Percentiles rank a stretch among this genome's conserved stretches.
phyloP scores from a whole-genome alignment of 2,888 invertebrate genomes.

The Drosophila kanekoi region DNA sequence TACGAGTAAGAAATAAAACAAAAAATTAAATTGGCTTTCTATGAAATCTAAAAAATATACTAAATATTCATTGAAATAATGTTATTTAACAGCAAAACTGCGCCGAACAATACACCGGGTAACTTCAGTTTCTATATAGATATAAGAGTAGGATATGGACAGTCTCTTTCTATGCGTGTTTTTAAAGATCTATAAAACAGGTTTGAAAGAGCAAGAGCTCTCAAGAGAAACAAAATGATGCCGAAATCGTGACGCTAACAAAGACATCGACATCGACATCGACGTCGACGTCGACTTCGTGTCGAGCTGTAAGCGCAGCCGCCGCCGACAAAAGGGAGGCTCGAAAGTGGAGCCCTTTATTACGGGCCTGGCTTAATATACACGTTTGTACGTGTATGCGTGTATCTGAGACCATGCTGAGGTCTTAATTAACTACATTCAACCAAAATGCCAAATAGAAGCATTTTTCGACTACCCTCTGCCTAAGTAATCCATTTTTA shows the following conservation, averaged over 20 bases:
- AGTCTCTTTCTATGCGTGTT: neutral
- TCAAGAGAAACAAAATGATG: conserved; percentile 30
- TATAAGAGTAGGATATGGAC: neutral
- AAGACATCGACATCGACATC: conserved; percentile 4
- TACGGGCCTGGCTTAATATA: too few species aligned
- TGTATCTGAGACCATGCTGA: conserved; percentile 17
- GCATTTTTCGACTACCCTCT: neutral
- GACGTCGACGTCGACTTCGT: neutral
- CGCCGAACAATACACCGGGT: neutral
- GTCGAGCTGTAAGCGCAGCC: conserved; percentile 11
- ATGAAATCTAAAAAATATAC: too few species aligned
- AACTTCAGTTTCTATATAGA: neutral
- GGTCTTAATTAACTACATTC: conserved; percentile 39
- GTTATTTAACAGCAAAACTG: neutral
- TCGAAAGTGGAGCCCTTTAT: conserved; percentile 26
- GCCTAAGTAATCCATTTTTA: too few species aligned
- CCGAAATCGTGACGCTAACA: conserved; percentile 21
- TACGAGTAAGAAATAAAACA: too few species aligned
- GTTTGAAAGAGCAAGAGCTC: conserved; percentile 24
- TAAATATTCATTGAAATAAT: too few species aligned
- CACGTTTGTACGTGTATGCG: neutral
- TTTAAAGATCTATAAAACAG: conserved; percentile 22
- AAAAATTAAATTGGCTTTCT: too few species aligned
- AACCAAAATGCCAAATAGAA: conserved; percentile 11
- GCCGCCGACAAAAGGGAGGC: conserved; percentile 12